phyloP scores from a whole-genome alignment of 1,140 invertebrate genomes.

The Heterodera schachtii region DNA sequence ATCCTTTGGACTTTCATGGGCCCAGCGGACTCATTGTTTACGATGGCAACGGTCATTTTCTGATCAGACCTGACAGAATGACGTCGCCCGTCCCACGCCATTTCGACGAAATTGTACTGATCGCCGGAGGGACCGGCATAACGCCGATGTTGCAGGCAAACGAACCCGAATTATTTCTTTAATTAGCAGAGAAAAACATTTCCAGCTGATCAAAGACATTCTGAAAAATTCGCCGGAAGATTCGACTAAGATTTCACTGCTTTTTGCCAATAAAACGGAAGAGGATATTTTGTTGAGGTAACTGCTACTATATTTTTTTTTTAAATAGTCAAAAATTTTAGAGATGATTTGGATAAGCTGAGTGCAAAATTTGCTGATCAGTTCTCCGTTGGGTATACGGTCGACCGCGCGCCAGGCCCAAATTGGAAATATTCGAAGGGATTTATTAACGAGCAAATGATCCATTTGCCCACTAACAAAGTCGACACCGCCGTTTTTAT shows the following conservation, averaged over 20 bases:
- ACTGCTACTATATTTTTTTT: too few relatives aligned
- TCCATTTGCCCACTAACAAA: conserved; percentile 82
- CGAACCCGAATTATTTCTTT: neutral
- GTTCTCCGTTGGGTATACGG: conserved; percentile 82
- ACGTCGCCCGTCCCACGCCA: conserved; percentile 58
- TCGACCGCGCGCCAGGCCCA: conserved; percentile 77
- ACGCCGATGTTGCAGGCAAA: conserved; percentile 56
- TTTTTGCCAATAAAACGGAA: conserved; percentile 97
- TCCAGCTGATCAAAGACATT: conserved; percentile 83
- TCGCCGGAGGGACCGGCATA: conserved; percentile 65
- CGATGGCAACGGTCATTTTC: conserved; percentile 73
- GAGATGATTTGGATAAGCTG: conserved; percentile 84
- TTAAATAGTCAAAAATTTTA: conserved; percentile 67
- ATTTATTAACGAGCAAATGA: conserved; percentile 89
- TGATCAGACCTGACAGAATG: conserved; percentile 86
- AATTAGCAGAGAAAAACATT: too few relatives aligned
- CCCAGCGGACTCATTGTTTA: conserved; percentile 84
- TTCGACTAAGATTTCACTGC: conserved; percentile 77
- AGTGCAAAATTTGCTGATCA: conserved; percentile 74
- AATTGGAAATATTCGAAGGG: conserved; percentile 86
- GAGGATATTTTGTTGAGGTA: conserved; percentile 87
- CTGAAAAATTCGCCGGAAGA: conserved; percentile 80
- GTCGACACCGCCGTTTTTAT: conserved; percentile 79
- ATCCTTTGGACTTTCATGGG: conserved; percentile 79
- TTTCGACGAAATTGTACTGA: conserved; percentile 67